These are phyloP conservation scores for Natator depressus DNA, from an alignment of 2,113 vertebrate species.

Conservation along the genomic window DNA sequence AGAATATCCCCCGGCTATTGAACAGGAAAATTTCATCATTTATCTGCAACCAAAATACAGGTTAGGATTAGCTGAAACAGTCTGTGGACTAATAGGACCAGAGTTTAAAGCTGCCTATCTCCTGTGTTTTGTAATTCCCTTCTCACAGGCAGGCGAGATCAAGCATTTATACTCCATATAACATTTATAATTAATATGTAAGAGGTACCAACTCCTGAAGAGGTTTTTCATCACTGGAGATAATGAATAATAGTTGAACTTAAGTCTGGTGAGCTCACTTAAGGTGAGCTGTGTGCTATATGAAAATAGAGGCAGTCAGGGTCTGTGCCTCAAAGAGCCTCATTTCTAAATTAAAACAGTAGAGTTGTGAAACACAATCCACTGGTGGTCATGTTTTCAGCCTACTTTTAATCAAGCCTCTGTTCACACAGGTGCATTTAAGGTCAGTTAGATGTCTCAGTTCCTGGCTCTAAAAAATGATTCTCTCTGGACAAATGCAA, in stretches of 20 bases:
- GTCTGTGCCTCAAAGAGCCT: background rate
- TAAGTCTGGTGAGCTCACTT: background rate
- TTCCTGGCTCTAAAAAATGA: background rate
- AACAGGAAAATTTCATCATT: slow-evolving; percentile 49
- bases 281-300: background rate
- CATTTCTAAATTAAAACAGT: background rate
- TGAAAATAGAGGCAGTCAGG: background rate
- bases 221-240: background rate
- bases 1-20: slow-evolving; percentile 34
- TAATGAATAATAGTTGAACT: background rate
- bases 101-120: background rate
- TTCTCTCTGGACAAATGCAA: background rate
- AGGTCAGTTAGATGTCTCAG: background rate
- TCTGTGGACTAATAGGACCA: background rate
- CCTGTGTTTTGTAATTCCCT: background rate
- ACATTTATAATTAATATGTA: background rate
- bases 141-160: background rate
- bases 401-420: slow-evolving; percentile 3
- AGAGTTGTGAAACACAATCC: slow-evolving; percentile 3
- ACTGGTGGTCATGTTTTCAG: slow-evolving; percentile 1
- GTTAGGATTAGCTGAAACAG: background rate
- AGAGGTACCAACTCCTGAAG: background rate
- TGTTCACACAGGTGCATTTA: slow-evolving; percentile 24
- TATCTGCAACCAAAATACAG: slow-evolving; percentile 58
- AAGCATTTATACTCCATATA: background rate